Base-by-base conservation (phyloP, 2,113 vertebrate species). In the Seriola quinqueradiata region DNA sequence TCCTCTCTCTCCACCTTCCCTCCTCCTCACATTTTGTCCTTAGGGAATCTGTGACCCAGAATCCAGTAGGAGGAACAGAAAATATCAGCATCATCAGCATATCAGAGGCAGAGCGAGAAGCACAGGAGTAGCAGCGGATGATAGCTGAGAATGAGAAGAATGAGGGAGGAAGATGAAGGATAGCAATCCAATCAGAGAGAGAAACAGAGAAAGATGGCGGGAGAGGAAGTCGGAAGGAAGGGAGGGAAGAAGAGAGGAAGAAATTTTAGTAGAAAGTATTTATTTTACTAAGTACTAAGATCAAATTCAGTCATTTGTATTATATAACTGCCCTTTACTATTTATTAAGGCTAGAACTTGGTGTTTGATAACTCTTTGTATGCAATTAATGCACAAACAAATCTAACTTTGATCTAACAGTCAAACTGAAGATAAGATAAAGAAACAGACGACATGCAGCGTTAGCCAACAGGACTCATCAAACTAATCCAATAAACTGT, bases 41-140 rank as follows among this genome's bases (percentile, higher is more conserved):
- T 7, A 84, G 94, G 94, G 92, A 90, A 92, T 91, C 77, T 58
- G 68, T 94, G 93, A 94, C 94, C 94, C 91, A 95, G 91, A 95
- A 95, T 93, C 83, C 81, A 89, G 90, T 85, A 70, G 88, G 70
- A 87, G 85, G 81, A 93, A 89, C 89, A 85, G 86, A 89, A 93
- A 93, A 84, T 91, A 90, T 89, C 57, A 89, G 70, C 78, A 85
- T 92, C 87, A 85, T 92, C 91, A 93, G 91, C 79, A 91, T 77
- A 92, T 86, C 74, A 75, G 79, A 82, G 61, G 42, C 82, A 88
- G 34, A 74, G 77, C 42, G 48, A 79, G 57, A 75, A 38, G 9
- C 61, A 66, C 14, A 21, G 60, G 48, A 68, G 57, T 40, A 87
- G 54, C 59, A 86, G 64, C 40, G 70, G 73, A 87, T 77, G 58